A percentile compares a stretch with the other conserved stretches of the same genome.
These are phyloP conservation scores for Ephydatia muelleri DNA, from an alignment of 37 sponge, comb jelly and placozoan species.

Conservation along the genomic window DNA sequence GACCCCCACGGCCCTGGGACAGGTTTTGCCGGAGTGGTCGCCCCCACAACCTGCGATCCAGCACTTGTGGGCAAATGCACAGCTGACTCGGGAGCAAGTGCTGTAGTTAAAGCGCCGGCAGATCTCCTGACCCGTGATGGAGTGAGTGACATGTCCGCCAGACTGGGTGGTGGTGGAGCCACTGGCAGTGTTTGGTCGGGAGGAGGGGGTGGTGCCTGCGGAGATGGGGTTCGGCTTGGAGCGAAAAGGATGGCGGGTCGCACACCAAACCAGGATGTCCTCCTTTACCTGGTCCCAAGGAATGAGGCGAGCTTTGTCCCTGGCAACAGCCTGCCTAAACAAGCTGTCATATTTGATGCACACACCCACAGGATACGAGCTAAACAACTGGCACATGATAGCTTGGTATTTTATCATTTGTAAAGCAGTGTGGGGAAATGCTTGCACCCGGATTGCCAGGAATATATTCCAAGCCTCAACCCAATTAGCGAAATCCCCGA, in stretches of 20 bases:
- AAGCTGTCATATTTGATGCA: slow-evolving; percentile 24
- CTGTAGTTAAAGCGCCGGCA: slow-evolving; percentile 26
- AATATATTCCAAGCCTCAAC: slow-evolving; percentile 48
- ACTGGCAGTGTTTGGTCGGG: neutral
- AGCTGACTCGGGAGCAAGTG: slow-evolving; percentile 24
- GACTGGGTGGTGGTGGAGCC: slow-evolving; percentile 8
- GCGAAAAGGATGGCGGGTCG: slow-evolving; percentile 10
- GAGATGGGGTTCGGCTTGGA: slow-evolving; percentile 12
- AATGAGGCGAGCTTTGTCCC: slow-evolving; percentile 8
- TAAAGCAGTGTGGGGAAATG: slow-evolving; percentile 13
- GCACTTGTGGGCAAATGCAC: slow-evolving; percentile 29
- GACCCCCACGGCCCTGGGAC: slow-evolving; percentile 5
- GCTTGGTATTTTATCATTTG: slow-evolving; percentile 38
- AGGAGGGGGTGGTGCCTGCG: neutral
- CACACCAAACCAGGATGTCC: slow-evolving; percentile 21
- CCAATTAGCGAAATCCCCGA: slow-evolving; percentile 23
- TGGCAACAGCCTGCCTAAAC: slow-evolving; percentile 29
- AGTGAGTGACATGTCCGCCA: neutral
- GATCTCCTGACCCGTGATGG: slow-evolving; percentile 17
- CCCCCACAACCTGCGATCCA: slow-evolving; percentile 30
- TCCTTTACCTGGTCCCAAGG: slow-evolving; percentile 25
- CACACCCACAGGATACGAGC: neutral
- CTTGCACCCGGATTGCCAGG: neutral
- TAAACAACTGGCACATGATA: slow-evolving; percentile 9
- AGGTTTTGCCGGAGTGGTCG: slow-evolving; percentile 16